phyloP scores from a whole-genome alignment of 2,888 invertebrate species.

The Lampropteryx suffumata region DNA sequence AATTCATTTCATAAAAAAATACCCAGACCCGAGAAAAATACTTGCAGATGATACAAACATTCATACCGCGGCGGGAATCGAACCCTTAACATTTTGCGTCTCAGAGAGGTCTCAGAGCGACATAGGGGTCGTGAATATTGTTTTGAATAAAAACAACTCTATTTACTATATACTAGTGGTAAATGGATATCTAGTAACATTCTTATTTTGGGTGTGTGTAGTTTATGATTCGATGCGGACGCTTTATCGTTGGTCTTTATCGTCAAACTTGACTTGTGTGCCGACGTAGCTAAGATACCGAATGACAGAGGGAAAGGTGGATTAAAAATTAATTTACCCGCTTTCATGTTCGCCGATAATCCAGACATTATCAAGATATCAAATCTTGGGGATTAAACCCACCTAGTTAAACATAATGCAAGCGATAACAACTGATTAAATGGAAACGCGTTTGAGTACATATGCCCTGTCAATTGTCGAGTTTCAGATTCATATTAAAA shows the following conservation, averaged over 20 bases:
- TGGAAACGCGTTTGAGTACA: conserved; percentile 43
- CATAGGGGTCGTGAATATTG: too few relatives aligned
- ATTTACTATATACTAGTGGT: neutral
- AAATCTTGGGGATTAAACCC: conserved; percentile 75
- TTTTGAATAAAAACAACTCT: neutral
- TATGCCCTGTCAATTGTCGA: conserved; percentile 20
- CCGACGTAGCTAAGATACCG: conserved; percentile 63
- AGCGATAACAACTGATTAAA: conserved; percentile 73
- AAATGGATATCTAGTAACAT: conserved; percentile 36
- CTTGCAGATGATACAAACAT: too few relatives aligned
- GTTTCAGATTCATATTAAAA: conserved; percentile 12
- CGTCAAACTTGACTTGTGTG: conserved; percentile 47
- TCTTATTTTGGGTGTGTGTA: conserved; percentile 35
- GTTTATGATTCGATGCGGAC: conserved; percentile 41
- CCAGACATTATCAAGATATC: conserved; percentile 79
- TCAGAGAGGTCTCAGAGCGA: too few relatives aligned
- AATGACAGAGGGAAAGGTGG: conserved; percentile 69
- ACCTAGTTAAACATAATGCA: conserved; percentile 75
- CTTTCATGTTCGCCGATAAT: conserved; percentile 81
- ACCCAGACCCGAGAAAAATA: too few relatives aligned
- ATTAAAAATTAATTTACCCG: conserved; percentile 80
- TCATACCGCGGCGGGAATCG: too few relatives aligned
- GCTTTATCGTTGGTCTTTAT: conserved; percentile 47
- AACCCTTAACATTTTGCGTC: too few relatives aligned
- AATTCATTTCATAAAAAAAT: too few relatives aligned